Evolutionary conservation across 2,113 vertebrate species (phyloP).

Genomic region (Seriola rivoliana): DNA sequence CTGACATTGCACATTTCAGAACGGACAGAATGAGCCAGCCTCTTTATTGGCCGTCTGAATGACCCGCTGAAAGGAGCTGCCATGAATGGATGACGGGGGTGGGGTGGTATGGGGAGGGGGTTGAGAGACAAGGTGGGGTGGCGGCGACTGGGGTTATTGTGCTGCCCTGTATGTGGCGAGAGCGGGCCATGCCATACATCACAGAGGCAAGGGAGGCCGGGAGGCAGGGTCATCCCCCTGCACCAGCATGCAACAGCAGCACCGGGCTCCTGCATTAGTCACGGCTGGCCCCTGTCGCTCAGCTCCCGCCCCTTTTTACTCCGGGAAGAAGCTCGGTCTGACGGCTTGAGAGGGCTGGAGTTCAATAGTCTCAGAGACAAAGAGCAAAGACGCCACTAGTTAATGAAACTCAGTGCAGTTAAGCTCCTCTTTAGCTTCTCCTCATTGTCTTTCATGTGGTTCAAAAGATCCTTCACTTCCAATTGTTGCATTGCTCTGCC

Average conservation of each 20-base stretch:
- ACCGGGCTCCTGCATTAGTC: conserved; percentile 78
- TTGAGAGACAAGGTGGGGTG: conserved; percentile 34
- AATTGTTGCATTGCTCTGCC: conserved; percentile 18
- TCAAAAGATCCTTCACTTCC: conserved; percentile 66
- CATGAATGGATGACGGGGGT: conserved; percentile 77
- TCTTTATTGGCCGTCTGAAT: conserved; percentile 81
- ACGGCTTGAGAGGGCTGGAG: conserved; percentile 51
- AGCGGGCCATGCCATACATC: conserved; percentile 40
- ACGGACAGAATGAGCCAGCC: conserved; percentile 67
- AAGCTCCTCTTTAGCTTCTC: conserved; percentile 72
- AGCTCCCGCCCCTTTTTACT: conserved; percentile 40
- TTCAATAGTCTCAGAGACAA: conserved; percentile 79
- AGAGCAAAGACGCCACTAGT: conserved; percentile 78
- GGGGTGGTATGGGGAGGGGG: conserved; percentile 42
- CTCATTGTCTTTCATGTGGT: conserved; percentile 72
- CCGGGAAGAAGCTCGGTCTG: conserved; percentile 54
- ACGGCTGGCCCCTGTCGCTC: conserved; percentile 55
- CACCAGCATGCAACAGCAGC: conserved; percentile 67
- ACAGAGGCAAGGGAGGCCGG: conserved; percentile 25
- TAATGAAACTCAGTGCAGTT: conserved; percentile 76
- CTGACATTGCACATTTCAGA: conserved; percentile 77
- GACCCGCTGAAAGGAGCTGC: conserved; percentile 78
- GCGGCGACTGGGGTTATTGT: conserved; percentile 51
- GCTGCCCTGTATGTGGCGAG: conserved; percentile 51
- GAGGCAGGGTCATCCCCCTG: conserved; percentile 24